Conservation (phyloP, 2,113 vertebrate species). For the Eclectus roratus region DNA sequence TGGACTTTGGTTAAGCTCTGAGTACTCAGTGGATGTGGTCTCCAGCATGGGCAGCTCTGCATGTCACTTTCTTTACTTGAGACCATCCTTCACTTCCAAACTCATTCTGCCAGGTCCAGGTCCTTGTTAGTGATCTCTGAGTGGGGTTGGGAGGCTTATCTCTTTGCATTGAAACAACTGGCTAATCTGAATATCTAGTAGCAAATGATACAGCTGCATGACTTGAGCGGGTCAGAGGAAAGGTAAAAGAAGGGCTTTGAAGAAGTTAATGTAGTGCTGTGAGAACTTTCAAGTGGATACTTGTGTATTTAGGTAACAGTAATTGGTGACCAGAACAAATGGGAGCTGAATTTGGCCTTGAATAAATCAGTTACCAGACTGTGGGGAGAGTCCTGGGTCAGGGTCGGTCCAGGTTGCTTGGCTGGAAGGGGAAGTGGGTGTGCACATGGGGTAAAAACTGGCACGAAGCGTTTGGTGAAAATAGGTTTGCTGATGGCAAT, state of each 20-base stretch:
- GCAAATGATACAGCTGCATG: background rate
- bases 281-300: background rate
- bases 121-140: background rate
- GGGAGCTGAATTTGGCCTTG: background rate
- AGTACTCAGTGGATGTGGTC: background rate
- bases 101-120: background rate
- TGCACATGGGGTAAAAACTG: background rate
- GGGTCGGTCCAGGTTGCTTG: background rate
- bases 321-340: background rate
- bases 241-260: background rate
- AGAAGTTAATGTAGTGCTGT: background rate
- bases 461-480: background rate
- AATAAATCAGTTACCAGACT: background rate
- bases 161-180: background rate
- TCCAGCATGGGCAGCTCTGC: background rate
- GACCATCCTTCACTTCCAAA: background rate
- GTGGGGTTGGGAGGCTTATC: background rate
- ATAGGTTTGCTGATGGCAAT: background rate
- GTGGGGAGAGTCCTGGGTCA: background rate
- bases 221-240: background rate
- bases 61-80: background rate
- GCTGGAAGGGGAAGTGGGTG: background rate
- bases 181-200: background rate
- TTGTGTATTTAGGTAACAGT: background rate
- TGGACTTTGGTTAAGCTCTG: background rate